Evolutionary conservation across 1,140 invertebrate species (phyloP), one percentile per base, ranked within the genome.

Genomic region (Anagrus nilaparvatae): DNA sequence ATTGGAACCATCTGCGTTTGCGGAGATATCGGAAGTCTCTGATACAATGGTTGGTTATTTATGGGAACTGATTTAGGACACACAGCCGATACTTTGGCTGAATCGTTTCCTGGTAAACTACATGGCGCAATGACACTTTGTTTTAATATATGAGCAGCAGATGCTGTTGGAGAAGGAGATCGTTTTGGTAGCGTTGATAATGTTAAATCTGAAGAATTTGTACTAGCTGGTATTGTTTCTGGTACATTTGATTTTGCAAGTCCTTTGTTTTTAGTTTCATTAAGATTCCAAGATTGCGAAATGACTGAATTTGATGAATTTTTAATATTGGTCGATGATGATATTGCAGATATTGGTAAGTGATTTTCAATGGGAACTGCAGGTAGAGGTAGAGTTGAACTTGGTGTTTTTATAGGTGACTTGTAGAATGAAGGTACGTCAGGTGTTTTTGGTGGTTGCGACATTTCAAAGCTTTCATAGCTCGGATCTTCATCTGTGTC

Each of bases 401-500:
- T 50, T 12, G 55, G 28, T 3, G 58, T 62, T 28, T 61, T 67
- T 0, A 57, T 49, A 4, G 63, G 60, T 4, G 59, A 60, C 34
- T 69, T 67, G 38, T 63, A 68, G 44, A 63, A 68, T 0, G 60
- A 61, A 25, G 65, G 63, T 34, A 66, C 61, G 23, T 71, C 69
- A 7, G 68, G 65, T 5, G 68, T 70, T 32, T 66, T 67, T 0
- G 68, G 65, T 4, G 60, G 64, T 24, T 71, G 57, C 2, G 55
- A 58, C 0, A 65, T 25, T 52, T 73, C 66, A 37, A 67, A 67
- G 6, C 56, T 63, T 33, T 77, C 74, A 40, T 76, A 75, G 37
- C 69, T 68, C n/a, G 68, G 73, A 46, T 69, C 66, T 54, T 87
- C 84, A 54, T 87, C 84, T 7, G 81, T 86, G 52, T 90, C 86